Percentiles rank a stretch among this genome's conserved stretches.
These are phyloP conservation scores for Murina feae DNA, from an alignment of 2,113 vertebrate species.

Conservation along the genomic window DNA sequence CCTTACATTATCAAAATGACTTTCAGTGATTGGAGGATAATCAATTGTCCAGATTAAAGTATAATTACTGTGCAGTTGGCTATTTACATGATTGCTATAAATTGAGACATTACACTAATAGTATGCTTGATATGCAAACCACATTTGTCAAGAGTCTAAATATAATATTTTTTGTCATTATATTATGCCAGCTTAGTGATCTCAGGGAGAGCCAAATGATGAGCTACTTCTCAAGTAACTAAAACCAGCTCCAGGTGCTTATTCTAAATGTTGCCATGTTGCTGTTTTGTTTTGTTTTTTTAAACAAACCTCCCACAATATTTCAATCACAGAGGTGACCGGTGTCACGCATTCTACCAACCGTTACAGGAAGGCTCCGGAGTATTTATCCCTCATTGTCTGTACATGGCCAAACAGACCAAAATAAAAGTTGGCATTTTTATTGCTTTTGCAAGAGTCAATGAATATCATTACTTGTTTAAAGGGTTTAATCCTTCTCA, in stretches of 20 bases:
- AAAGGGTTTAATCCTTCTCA: not conserved
- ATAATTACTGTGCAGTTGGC: not conserved
- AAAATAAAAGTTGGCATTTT: not conserved
- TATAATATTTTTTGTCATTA: not conserved
- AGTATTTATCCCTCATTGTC: not conserved
- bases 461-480: not conserved
- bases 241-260: not conserved
- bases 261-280: not conserved
- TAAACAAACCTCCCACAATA: not conserved
- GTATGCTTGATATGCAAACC: not conserved
- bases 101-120: not conserved
- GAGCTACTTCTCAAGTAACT: not conserved
- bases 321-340: not conserved
- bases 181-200: not conserved
- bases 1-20: conserved; percentile 8
- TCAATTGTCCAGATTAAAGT: not conserved
- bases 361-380: not conserved
- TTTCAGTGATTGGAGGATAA: conserved; percentile 7
- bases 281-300: not conserved
- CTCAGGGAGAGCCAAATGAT: not conserved
- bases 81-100: conserved; percentile 38
- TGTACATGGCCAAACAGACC: not conserved
- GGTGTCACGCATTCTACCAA: not conserved
- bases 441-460: not conserved
- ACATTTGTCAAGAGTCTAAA: not conserved